Conservation (phyloP, 2,797 vertebrate species). For the Jordanella pulchra region DNA sequence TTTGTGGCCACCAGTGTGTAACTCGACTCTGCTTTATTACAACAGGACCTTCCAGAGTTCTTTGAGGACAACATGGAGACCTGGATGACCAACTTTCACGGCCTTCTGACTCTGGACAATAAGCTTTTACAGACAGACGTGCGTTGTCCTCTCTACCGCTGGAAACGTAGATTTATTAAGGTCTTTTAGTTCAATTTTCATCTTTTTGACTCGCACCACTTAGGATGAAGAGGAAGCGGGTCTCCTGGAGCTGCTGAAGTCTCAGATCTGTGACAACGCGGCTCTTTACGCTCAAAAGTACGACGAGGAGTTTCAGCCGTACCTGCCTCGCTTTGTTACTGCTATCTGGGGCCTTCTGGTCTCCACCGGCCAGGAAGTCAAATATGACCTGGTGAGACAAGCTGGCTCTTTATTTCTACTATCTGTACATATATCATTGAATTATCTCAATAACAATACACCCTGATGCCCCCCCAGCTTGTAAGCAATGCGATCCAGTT, state of each 20-base stretch:
- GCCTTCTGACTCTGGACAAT: constrained; percentile 94
- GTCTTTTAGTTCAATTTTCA: neutral
- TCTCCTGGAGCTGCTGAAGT: constrained; percentile 94
- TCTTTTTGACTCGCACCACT: neutral
- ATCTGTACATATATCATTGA: neutral
- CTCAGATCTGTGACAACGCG: constrained; percentile 98
- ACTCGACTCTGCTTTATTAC: constrained; percentile 3
- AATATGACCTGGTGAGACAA: constrained; percentile 94
- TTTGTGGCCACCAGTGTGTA: neutral
- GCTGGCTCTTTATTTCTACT: too few relatives aligned
- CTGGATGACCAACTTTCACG: constrained; percentile 99
- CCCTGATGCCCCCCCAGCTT: constrained; percentile 78
- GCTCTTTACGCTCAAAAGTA: constrained; percentile 98
- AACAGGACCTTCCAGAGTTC: constrained; percentile 96
- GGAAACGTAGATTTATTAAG: neutral
- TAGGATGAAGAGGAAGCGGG: constrained; percentile 99
- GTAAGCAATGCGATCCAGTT: constrained; percentile 99
- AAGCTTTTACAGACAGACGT: constrained; percentile 97
- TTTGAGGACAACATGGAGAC: constrained; percentile 99
- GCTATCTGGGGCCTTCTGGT: constrained; percentile 98
- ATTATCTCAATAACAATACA: constrained; percentile 4
- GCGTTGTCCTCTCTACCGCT: constrained; percentile 60
- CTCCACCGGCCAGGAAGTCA: constrained; percentile 96
- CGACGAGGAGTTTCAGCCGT: constrained; percentile 96
- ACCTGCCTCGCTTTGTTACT: constrained; percentile 94